Base-by-base conservation (phyloP, 1,140 invertebrate genomes). In the Idris sp. region DNA sequence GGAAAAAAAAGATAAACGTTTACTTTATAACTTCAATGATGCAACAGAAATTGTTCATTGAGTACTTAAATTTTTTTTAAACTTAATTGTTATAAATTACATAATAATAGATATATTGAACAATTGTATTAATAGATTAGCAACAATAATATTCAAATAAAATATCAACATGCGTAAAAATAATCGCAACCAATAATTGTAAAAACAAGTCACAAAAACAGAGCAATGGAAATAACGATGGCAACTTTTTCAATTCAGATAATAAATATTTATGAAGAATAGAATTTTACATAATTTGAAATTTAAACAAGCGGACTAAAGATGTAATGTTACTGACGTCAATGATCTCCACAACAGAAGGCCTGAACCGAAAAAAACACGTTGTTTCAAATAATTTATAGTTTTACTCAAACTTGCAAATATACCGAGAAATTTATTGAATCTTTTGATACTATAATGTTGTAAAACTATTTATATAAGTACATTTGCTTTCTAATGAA, bases 191-290 rank as follows among this genome's bases (percentile, higher is more conserved):
- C 9, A 30, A 3, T 18, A 16, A 38, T 46, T 44, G 28, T 36
- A 28, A 49, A 38, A 61, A 48, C 26, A 30, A 40, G 13, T 26
- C 33, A 22, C 26, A 51, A 62, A 49, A 62, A 62, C 46, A 43
- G 11, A 35, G 13, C 7, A 36, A 4, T 36, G 6, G n/a, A 35
- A 30, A 56, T 31, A 31, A 54, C 36, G 49, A 68, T 68, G 16
- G 11, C 31, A 35, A 36, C 22, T 46, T 46, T 54, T 54, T 54
- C 18, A 15, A 25, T 28, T 11, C 38, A n/a, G 10, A 8, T 16
- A 26, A 68, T 68, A 41, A 58, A 68, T 68, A 58, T 68, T 68
- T 16, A 68, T 40, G 33, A 58, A 49, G 19, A 35, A 67, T 58
- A 48, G 11, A 36, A 35, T 36, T 58, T 68, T 68, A 48, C 33